Base-by-base conservation (phyloP, 2,888 invertebrate species). In the Plusia festucae region DNA sequence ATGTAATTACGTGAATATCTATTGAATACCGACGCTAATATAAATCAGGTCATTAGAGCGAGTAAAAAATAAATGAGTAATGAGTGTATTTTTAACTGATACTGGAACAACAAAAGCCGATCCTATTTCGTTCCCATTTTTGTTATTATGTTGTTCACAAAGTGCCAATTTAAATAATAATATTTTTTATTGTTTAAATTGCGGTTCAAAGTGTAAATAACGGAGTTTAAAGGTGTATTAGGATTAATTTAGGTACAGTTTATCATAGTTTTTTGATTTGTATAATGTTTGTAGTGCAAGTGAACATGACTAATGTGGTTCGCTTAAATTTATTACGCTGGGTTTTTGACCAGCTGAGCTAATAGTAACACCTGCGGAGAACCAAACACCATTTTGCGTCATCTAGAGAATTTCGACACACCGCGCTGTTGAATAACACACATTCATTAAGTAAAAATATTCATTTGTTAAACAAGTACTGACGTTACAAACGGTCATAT, bases 401-500 rank as follows among this genome's bases (percentile, higher is more conserved):
- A 94, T 89, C 64, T 71, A 73, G 87, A 85, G 85, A 90, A 92
- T 92, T 92, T 92, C 78, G 88, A 90, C 85, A 88, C 59, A 53
- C 15, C 51, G 27, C 63, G 24, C 58, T 79, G 82, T 86, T 88
- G 79, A 87, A 87, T 86, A 86, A 87, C 60, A 85, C 76, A 84
- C 82, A 77, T 83, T 86, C 85, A 90, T 85, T 86, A 86, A 85
- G 69, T 78, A 69, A 84, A 76, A 82, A 79, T 83, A 82, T 86
- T 84, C 54, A 68, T 53, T 40, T 32, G 60, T 40, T 49, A 60
- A 55, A 66, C 7, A 60, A 60, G 22, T 54, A 65, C 53, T 73
- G 58, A 65, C 63, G 70, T 65, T 66, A 58, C 20, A 49, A 54
- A 51, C 58, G 24, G n/a, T 27, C 61, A 53, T 22, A 59, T 53